Evolutionary conservation across 2,113 vertebrate species (phyloP).

Genomic region (Aplodontia rufa): DNA sequence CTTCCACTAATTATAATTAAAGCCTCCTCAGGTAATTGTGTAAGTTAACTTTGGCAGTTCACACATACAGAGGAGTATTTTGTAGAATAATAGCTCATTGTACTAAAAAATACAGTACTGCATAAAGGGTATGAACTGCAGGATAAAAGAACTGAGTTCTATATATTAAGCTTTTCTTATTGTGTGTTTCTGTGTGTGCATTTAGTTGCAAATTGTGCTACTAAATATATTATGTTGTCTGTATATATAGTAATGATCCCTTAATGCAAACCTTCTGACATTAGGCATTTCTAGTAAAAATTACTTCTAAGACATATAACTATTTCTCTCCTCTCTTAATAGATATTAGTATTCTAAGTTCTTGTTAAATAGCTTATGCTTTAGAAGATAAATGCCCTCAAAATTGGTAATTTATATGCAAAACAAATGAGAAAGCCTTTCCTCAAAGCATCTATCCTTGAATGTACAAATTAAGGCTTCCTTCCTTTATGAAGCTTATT

Average conservation of each 20-base stretch:
- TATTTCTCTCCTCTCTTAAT: constrained; percentile 53
- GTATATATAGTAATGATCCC: constrained; percentile 39
- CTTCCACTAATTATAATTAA: constrained; percentile 77
- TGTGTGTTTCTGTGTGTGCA: not conserved
- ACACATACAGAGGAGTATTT: constrained; percentile 52
- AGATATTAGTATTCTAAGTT: constrained; percentile 60
- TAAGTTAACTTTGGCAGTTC: constrained; percentile 65
- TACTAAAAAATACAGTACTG: not conserved
- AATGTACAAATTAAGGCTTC: constrained; percentile 74
- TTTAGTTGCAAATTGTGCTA: constrained; percentile 38
- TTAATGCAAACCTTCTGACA: constrained; percentile 53
- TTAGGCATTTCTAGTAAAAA: constrained; percentile 61
- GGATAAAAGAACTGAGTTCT: constrained; percentile 43
- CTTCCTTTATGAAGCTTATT: constrained; percentile 64
- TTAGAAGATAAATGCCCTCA: constrained; percentile 66
- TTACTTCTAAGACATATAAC: constrained; percentile 50
- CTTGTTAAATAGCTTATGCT: constrained; percentile 68
- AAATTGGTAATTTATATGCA: constrained; percentile 70
- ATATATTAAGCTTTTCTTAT: constrained; percentile 48
- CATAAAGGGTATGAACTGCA: not conserved
- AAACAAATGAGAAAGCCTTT: constrained; percentile 60
- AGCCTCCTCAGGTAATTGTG: constrained; percentile 61
- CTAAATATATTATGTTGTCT: constrained; percentile 48
- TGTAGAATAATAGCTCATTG: constrained; percentile 35
- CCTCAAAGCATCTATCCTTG: constrained; percentile 64